A percentile compares a stretch with the other conserved stretches of the same genome.
Evolutionary conservation across 2,888 invertebrate genomes (phyloP).

Genomic region (Psococerastis gibbosa): DNA sequence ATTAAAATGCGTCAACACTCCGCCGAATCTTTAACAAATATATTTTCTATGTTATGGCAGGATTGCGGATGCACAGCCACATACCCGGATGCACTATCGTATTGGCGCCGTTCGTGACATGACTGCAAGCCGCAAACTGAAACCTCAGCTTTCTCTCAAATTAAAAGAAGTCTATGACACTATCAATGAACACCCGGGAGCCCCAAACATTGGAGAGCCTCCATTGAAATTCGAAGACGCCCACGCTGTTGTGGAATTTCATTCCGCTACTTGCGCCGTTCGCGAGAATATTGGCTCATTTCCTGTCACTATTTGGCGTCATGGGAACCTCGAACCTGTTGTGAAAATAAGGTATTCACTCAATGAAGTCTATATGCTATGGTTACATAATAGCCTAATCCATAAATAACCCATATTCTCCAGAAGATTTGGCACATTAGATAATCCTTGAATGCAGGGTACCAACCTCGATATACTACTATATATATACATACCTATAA

Average conservation of each 20-base stretch:
- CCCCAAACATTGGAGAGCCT: conserved; percentile 21
- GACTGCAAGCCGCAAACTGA: conserved; percentile 28
- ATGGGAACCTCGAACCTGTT: conserved; percentile 27
- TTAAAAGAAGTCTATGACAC: conserved; percentile 29
- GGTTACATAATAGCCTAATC: no score
- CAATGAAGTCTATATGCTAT: no score
- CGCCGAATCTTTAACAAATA: conserved; percentile 1
- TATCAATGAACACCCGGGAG: conserved; percentile 25
- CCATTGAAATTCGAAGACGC: conserved; percentile 20
- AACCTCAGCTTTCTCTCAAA: conserved; percentile 27
- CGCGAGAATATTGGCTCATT: conserved; percentile 32
- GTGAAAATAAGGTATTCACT: conserved; percentile 27
- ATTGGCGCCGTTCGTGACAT: conserved; percentile 32
- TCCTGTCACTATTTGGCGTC: conserved; percentile 26
- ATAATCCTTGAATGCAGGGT: no score
- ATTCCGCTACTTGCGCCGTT: conserved; percentile 31
- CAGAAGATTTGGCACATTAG: no score
- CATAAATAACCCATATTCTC: no score
- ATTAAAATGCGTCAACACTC: background rate
- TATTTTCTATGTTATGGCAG: conserved; percentile 17
- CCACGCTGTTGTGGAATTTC: conserved; percentile 31
- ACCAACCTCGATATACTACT: no score
- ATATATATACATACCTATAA: no score
- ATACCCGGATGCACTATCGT: conserved; percentile 36
- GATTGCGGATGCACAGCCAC: conserved; percentile 29